Evolutionary conservation across 2,888 invertebrate species (phyloP), one percentile per base, ranked within the genome.

Genomic region (Ochropleura plecta): DNA sequence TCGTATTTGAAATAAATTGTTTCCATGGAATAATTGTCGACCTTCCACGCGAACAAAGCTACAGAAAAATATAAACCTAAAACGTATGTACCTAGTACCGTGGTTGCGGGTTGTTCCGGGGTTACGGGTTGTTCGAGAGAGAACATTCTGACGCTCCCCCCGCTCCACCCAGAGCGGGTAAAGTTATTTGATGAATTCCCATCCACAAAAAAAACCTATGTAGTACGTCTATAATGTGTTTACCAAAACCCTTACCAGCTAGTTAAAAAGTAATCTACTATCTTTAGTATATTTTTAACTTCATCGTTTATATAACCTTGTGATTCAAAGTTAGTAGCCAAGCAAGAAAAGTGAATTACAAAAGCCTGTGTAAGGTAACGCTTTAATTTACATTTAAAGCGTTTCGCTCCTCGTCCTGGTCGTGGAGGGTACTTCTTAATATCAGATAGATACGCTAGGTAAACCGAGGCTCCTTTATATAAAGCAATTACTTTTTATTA

Each of bases 361-460:
- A 76, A 79, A 76, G 75, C 73, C 74, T 76, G 63, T 83, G 44
- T 81, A 77, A 69, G 77, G 86, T 74, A 74, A 75, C 73, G 65
- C 81, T 85, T 79, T 81, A 79, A 84, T 85, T 86, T 85, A 78
- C 82, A 85, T 84, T 79, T 84, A 78, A 84, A 85, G 72, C 64
- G 51, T 70, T 76, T 76, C 59, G 73, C 75, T 74, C 65, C 75
- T 62, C 71, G 40, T 72, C 74, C 59, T 68, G 69, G 78, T 74
- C 48, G 67, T 66, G 57, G 59, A 57, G 67, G 70, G 71, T 10
- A 73, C 73, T 79, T 71, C 75, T 69, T 86, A 74, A 75, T 74
- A 85, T 65, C 62, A 55, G 65, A 68, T 65, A 67, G 73, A 75
- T 71, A 67, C 57, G 82, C 64, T 70, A 70, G 65, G 68, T 68